phyloP scores from a whole-genome alignment of 2,113 vertebrate genomes.

The Sminthopsis crassicaudata region DNA sequence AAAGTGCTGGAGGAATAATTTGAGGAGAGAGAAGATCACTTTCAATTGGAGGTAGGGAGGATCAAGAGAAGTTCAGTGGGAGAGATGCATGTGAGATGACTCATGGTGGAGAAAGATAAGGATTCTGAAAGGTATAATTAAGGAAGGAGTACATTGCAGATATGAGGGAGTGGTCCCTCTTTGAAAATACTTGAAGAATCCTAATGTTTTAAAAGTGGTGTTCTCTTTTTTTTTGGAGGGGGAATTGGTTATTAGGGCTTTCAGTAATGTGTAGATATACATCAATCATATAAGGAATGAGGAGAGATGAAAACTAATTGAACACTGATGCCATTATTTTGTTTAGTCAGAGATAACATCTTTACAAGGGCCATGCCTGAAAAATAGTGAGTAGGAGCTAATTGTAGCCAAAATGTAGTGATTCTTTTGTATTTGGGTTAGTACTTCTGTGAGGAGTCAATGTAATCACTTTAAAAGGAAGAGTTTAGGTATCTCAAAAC shows the following conservation, averaged over 20 bases:
- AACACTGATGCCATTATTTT: background rate
- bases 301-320: constrained; percentile 14
- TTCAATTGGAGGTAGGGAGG: background rate
- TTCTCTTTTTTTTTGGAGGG: background rate
- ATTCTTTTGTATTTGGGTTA: background rate
- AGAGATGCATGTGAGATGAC: background rate
- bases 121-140: background rate
- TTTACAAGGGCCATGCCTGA: background rate
- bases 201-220: background rate
- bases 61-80: background rate
- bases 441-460: background rate
- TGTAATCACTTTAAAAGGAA: constrained; percentile 11
- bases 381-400: background rate
- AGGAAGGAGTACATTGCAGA: background rate
- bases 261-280: constrained; percentile 16
- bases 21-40: background rate
- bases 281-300: background rate
- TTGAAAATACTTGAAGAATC: background rate
- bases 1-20: background rate
- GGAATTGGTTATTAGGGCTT: background rate
- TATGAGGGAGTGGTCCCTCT: background rate
- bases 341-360: constrained; percentile 12
- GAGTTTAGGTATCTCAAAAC: background rate
- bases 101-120: background rate
- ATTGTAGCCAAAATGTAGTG: background rate